Evolutionary conservation across 1,140 invertebrate genomes (phyloP).

Genomic region (Penaeus chinensis): DNA sequence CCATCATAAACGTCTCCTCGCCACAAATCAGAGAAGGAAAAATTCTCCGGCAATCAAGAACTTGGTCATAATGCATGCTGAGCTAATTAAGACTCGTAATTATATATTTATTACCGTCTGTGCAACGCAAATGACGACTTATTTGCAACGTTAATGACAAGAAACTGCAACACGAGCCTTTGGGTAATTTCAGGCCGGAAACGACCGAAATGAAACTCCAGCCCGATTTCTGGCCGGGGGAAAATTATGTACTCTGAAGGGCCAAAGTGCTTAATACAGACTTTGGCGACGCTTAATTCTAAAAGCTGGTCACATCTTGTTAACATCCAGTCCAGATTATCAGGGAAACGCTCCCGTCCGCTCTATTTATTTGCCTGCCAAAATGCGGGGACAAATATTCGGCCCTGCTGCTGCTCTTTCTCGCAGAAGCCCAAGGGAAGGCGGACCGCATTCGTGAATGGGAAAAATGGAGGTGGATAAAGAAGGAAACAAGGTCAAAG

Average conservation of each 20-base stretch:
- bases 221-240: conserved; percentile 8
- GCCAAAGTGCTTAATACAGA: too few relatives aligned
- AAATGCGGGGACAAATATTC: too few relatives aligned
- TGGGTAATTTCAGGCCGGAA: conserved; percentile 20
- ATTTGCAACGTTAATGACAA: conserved; percentile 55
- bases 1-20: conserved; percentile 7
- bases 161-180: conserved; percentile 50
- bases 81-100: conserved; percentile 54
- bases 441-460: too few relatives aligned
- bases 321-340: too few relatives aligned
- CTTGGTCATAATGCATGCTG: conserved; percentile 54
- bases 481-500: too few relatives aligned
- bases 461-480: too few relatives aligned
- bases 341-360: too few relatives aligned
- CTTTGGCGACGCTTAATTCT: too few relatives aligned
- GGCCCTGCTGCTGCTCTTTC: too few relatives aligned
- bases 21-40: conserved; percentile 15
- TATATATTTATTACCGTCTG: conserved; percentile 56
- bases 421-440: too few relatives aligned
- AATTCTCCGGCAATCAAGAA: conserved; percentile 44
- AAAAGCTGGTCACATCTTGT: too few relatives aligned
- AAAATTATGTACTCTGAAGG: conserved; percentile 8
- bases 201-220: conserved; percentile 31
- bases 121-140: conserved; percentile 53
- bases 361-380: too few relatives aligned